These are phyloP conservation scores for Prietella phreatophila DNA, from an alignment of 2,113 vertebrate species.

Conservation along the genomic window DNA sequence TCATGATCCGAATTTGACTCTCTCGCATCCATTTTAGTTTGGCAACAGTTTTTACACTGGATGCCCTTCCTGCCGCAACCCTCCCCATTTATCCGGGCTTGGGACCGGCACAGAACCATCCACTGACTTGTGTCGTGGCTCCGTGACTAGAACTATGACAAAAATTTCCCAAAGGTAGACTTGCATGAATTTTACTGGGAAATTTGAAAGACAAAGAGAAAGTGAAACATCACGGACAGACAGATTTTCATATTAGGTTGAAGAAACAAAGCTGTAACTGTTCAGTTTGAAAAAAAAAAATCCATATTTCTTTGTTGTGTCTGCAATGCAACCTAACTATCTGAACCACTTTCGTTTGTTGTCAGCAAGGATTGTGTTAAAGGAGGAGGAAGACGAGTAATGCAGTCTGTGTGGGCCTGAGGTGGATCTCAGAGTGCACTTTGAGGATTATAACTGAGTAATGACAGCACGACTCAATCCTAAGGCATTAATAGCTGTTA, in stretches of 20 bases:
- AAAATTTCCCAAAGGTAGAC: constrained; percentile 18
- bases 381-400: constrained; percentile 16
- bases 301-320: constrained; percentile 54
- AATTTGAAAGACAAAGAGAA: constrained; percentile 50
- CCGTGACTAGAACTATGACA: background rate
- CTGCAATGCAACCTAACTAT: constrained; percentile 38
- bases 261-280: constrained; percentile 45
- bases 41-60: no score
- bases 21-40: no score
- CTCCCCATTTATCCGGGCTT: no score
- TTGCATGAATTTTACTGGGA: constrained; percentile 33
- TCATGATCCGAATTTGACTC: no score
- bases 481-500: constrained; percentile 19
- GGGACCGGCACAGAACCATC: no score
- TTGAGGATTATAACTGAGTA: constrained; percentile 23
- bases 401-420: constrained; percentile 12
- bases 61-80: no score
- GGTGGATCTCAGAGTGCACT: constrained; percentile 22
- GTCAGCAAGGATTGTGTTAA: constrained; percentile 35
- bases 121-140: no score
- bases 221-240: constrained; percentile 66
- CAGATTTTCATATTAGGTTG: constrained; percentile 53
- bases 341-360: constrained; percentile 57
- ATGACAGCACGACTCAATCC: constrained; percentile 13
- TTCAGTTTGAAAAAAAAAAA: constrained; percentile 51